Evolutionary conservation across 2,113 vertebrate genomes (phyloP), one percentile per base, ranked within the genome.

Genomic region (Callionymus lyra): DNA sequence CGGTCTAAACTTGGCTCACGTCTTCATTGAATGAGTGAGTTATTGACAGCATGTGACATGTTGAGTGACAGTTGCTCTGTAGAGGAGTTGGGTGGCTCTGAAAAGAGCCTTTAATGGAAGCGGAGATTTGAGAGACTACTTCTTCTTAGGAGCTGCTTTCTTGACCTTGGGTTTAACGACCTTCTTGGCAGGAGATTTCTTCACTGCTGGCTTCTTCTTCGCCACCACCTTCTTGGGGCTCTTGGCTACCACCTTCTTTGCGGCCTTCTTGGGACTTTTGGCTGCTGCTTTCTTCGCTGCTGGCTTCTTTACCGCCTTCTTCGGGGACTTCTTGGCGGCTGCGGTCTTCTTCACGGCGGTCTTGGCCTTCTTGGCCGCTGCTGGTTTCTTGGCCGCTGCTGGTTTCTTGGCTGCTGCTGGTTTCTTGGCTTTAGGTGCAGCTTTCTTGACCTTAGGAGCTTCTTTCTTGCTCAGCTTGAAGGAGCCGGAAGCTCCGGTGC

Each of bases 71-170:
- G 21, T 12, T 10, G 34, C 34, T 13, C 34, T 2, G 9, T 35
- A 35, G 6, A 35, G n/a, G n/a, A 35, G 6, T 2, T 35, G 34
- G 12, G 33, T 45, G 43, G 43, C 43, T 35, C 43, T 45, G 6
- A 45, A 35, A 45, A 45, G 43, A 35, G 43, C 43, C 43, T 34
- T 45, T 45, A n/a, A n/a, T n/a, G n/a, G n/a, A n/a, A n/a, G n/a
- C n/a, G n/a, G n/a, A n/a, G n/a, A n/a, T n/a, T n/a, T n/a, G n/a
- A n/a, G n/a, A n/a, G n/a, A n/a, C n/a, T n/a, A n/a, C n/a, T n/a
- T n/a, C n/a, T n/a, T n/a, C n/a, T n/a, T n/a, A n/a, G n/a, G n/a
- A n/a, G n/a, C n/a, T n/a, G n/a, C n/a, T n/a, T n/a, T n/a, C n/a
- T n/a, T n/a, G n/a, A n/a, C n/a, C n/a, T n/a, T n/a, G 32, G 21